Evolutionary conservation across 2,888 invertebrate species (phyloP).

Genomic region (Penaeus monodon): DNA sequence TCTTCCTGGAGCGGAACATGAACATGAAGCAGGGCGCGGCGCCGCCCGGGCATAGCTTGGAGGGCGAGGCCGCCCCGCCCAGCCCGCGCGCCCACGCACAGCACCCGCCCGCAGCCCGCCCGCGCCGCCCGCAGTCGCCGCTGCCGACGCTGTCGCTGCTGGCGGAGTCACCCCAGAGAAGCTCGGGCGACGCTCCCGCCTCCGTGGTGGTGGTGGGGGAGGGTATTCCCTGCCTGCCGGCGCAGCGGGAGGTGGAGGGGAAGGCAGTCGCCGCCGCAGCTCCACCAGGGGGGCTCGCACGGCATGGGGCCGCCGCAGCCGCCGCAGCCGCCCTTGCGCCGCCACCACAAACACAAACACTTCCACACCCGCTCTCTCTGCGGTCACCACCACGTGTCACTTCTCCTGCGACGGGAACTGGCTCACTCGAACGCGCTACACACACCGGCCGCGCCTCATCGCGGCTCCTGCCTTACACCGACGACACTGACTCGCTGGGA

Average conservation of each 20-base stretch:
- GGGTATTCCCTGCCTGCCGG: slow-evolving; percentile 19
- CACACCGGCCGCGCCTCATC: slow-evolving; percentile 41
- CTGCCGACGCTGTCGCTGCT: slow-evolving; percentile 36
- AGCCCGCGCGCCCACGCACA: slow-evolving; percentile 59
- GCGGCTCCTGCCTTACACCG: slow-evolving; percentile 34
- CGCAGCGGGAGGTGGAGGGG: slow-evolving; percentile 35
- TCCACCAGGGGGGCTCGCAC: slow-evolving; percentile 53
- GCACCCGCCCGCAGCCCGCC: slow-evolving; percentile 49
- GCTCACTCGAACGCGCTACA: slow-evolving; percentile 41
- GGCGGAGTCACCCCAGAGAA: slow-evolving; percentile 43
- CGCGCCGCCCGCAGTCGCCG: slow-evolving; percentile 37
- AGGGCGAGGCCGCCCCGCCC: slow-evolving; percentile 62
- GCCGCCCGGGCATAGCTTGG: slow-evolving; percentile 60
- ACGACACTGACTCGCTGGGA: slow-evolving; percentile 36
- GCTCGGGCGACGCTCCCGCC: slow-evolving; percentile 34
- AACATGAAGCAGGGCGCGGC: slow-evolving; percentile 76
- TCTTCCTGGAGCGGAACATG: slow-evolving; percentile 80
- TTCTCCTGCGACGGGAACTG: slow-evolving; percentile 5
- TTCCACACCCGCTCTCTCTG: background rate
- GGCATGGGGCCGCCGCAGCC: slow-evolving; percentile 53
- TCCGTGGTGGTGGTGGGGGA: slow-evolving; percentile 45
- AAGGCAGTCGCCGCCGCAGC: slow-evolving; percentile 50
- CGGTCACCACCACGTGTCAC: slow-evolving; percentile 25
- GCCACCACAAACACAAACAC: slow-evolving; percentile 24
- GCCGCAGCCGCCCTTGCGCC: slow-evolving; percentile 39